Evolutionary conservation across 2,888 invertebrate genomes (phyloP).

Genomic region (Cephus rjabovi): DNA sequence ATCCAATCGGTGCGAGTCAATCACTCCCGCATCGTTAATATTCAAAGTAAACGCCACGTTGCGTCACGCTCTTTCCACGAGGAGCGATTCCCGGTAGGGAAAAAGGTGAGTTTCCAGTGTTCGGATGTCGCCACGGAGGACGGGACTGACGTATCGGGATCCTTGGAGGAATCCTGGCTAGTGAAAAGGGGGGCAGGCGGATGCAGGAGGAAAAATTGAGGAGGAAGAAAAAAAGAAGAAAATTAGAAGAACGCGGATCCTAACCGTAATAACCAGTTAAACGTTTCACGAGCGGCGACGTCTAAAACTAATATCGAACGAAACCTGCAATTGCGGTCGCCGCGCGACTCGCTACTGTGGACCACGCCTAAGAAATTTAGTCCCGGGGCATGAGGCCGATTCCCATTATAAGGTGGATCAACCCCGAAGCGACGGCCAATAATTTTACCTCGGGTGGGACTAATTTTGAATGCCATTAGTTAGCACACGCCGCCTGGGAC

Average conservation of each 20-base stretch:
- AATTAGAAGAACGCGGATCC: conserved; percentile 10
- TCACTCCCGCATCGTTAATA: conserved; percentile 12
- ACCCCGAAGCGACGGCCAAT: conserved; percentile 36
- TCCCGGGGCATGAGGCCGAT: background rate
- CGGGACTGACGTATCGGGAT: background rate
- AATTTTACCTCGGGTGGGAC: conserved; percentile 59
- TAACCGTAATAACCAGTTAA: conserved; percentile 63
- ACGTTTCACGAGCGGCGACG: conserved; percentile 46
- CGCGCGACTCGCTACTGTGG: conserved; percentile 28
- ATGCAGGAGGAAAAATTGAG: conserved; percentile 31
- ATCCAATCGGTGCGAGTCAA: conserved; percentile 16
- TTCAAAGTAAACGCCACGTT: background rate
- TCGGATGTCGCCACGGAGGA: background rate
- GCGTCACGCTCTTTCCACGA: background rate
- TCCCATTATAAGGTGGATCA: background rate
- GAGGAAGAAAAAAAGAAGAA: conserved; percentile 25
- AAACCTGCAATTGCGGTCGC: conserved; percentile 61
- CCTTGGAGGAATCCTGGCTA: background rate
- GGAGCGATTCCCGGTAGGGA: background rate
- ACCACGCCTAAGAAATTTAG: conserved; percentile 9
- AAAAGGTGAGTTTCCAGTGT: background rate
- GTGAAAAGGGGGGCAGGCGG: conserved; percentile 21
- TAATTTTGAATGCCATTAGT: conserved; percentile 67
- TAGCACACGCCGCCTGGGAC: conserved; percentile 58
- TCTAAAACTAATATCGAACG: conserved; percentile 64